Base-by-base conservation (phyloP, 2,113 vertebrate species). In the Nyctibius bracteatus region DNA sequence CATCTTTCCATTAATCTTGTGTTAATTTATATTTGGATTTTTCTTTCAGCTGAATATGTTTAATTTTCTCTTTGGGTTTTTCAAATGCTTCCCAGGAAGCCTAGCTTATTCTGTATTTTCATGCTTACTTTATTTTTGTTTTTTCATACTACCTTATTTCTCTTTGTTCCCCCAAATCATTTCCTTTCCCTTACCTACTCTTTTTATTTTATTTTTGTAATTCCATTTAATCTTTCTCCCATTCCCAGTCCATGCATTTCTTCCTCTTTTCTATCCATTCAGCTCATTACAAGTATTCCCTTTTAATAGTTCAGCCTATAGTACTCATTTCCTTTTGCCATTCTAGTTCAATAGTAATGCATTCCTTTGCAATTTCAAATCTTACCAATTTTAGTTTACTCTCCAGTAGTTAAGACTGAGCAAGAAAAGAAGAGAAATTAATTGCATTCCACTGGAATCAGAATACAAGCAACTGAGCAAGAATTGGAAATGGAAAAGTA, bases 301-400 rank as follows among this genome's bases (percentile, higher is more conserved):
- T 55, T 91, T 52, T 95, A 95, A 91, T 59, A 77, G 80, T 75
- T 96, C 67, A 86, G 21, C 44, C 61, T 49, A 63, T 22, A 77
- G 33, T 79, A 73, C 66, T 90, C 4, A 87, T 90, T 94, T 95
- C 43, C 47, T 94, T 95, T 93, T 88, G 39, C 72, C 37, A 84
- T 83, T 81, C 77, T 75, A 73, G 44, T 91, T 96, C 67, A 92
- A 59, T 83, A 67, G 70, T 88, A 81, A 92, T 75, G 49, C 41
- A 92, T 86, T 86, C 35, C 52, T 95, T 91, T 90, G 63, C 49
- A 92, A 83, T 92, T 92, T 91, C 62, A 81, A 68, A 91, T 79
- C 49, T 91, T 78, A 52, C 41, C 28, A 19, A 72, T 81, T 96
- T 83, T 74, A 75, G 87, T 96, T 94, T 94, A 83, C 65, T 92